These are phyloP conservation scores for Lasioglossum malachurum DNA, from an alignment of 2,888 invertebrate species.

Conservation along the genomic window DNA sequence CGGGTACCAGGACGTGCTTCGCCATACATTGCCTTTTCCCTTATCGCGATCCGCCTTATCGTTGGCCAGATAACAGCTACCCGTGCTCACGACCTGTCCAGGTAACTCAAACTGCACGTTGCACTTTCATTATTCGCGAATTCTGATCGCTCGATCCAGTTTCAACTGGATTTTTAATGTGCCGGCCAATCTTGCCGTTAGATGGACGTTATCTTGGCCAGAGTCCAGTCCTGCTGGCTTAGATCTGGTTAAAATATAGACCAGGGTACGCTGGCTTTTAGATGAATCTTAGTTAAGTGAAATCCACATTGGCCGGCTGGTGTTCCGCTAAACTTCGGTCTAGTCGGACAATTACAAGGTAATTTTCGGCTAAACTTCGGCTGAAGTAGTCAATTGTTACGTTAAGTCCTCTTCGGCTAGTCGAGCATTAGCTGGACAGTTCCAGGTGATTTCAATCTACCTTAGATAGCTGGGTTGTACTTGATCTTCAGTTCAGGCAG, in stretches of 20 bases:
- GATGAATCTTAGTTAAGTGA: background rate
- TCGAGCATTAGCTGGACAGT: no score
- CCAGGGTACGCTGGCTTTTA: background rate
- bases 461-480: background rate
- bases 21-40: conserved; percentile 34
- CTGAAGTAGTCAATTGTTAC: no score
- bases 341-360: background rate
- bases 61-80: conserved; percentile 57
- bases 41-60: conserved; percentile 64
- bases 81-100: conserved; percentile 42
- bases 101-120: conserved; percentile 34
- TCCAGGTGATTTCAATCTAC: no score
- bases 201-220: background rate
- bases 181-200: background rate
- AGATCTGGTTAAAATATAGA: background rate
- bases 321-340: background rate
- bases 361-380: background rate
- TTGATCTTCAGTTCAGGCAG: background rate
- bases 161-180: background rate
- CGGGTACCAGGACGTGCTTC: conserved; percentile 54
- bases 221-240: background rate
- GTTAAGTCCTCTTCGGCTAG: no score
- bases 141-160: background rate
- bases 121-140: conserved; percentile 10
- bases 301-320: background rate